phyloP scores from a whole-genome alignment of 1,140 invertebrate genomes.

The Mylabris phalerata region DNA sequence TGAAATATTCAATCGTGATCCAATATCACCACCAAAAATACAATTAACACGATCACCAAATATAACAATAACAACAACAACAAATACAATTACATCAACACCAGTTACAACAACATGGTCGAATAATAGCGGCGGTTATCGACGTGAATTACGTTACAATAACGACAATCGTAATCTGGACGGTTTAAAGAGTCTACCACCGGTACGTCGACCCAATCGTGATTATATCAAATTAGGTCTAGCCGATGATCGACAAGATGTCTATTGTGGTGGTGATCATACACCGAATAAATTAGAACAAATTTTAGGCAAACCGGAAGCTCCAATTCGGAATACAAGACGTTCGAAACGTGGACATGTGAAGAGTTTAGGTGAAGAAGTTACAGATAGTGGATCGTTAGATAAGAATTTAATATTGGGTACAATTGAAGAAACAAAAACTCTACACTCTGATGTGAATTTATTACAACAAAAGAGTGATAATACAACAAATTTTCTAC shows the following conservation, averaged over 20 bases:
- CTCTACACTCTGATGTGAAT: slow-evolving; percentile 1
- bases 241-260: slow-evolving; percentile 24
- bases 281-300: slow-evolving; percentile 37
- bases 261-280: slow-evolving; percentile 30
- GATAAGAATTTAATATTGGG: slow-evolving; percentile 36
- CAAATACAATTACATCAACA: not conserved
- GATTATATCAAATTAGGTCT: slow-evolving; percentile 8
- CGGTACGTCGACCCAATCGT: slow-evolving; percentile 36
- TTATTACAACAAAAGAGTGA: too few species aligned
- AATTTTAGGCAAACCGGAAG: slow-evolving; percentile 38
- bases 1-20: slow-evolving; percentile 21
- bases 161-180: slow-evolving; percentile 16
- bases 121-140: slow-evolving; percentile 1
- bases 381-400: slow-evolving; percentile 30
- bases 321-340: slow-evolving; percentile 30
- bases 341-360: slow-evolving; percentile 35
- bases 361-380: slow-evolving; percentile 42
- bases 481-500: not conserved
- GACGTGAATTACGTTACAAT: slow-evolving; percentile 2
- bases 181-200: slow-evolving; percentile 44
- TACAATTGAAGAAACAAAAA: slow-evolving; percentile 37
- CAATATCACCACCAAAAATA: slow-evolving; percentile 19
- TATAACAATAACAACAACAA: slow-evolving; percentile 4
- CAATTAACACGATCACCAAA: slow-evolving; percentile 21
- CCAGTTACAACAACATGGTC: not conserved